phyloP scores from a whole-genome alignment of 1,140 invertebrate species.

The Antheraea pernyi region DNA sequence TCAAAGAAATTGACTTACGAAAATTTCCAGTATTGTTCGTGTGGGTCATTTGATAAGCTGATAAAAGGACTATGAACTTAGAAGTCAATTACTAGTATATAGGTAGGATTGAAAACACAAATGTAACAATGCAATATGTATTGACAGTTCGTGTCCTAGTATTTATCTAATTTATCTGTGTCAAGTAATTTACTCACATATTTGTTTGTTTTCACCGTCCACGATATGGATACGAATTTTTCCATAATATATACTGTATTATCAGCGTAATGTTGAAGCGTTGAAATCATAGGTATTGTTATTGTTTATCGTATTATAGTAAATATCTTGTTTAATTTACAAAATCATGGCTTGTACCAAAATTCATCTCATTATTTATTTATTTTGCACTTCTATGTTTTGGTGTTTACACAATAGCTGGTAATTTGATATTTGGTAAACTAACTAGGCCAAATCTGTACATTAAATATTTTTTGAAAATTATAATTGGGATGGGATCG shows the following conservation, averaged over 20 bases:
- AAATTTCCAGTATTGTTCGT: constrained; percentile 1
- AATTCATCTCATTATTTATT: too few species aligned
- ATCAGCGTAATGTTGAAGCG: constrained; percentile 11
- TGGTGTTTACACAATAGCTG: too few species aligned
- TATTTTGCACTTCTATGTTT: too few species aligned
- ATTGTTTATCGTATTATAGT: too few species aligned
- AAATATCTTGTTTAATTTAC: too few species aligned
- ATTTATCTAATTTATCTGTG: constrained; percentile 23
- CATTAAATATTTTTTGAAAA: too few species aligned
- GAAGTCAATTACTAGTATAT: neutral
- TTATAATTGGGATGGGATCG: too few species aligned
- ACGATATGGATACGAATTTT: constrained; percentile 29
- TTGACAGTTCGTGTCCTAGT: neutral
- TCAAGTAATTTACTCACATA: constrained; percentile 24
- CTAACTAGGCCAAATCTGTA: too few species aligned
- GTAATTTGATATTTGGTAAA: too few species aligned
- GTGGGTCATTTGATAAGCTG: constrained; percentile 3
- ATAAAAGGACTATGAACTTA: neutral
- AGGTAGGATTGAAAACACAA: neutral
- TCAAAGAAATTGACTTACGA: neutral
- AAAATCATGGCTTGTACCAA: too few species aligned
- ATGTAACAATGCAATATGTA: neutral
- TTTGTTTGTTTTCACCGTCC: constrained; percentile 28
- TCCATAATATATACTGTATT: constrained; percentile 20
- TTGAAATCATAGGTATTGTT: neutral